phyloP scores from a whole-genome alignment of 2,888 invertebrate species.

The Leptinotarsa tumamoca region DNA sequence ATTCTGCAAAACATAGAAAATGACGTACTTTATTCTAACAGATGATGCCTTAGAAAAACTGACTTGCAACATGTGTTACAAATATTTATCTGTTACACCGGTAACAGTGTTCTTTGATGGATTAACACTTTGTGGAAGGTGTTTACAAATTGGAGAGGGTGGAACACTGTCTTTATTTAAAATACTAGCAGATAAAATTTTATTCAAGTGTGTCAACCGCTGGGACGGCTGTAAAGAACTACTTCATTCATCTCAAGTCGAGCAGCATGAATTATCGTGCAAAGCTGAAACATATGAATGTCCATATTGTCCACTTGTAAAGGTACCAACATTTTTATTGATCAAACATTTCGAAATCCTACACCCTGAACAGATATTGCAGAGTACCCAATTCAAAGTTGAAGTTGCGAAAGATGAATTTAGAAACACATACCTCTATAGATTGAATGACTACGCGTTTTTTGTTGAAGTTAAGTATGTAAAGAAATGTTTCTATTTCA shows the following conservation, averaged over 20 bases:
- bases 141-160: neutral
- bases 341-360: constrained; percentile 1
- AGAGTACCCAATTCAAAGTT: too few relatives aligned
- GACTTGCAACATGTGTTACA: constrained; percentile 3
- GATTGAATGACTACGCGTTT: too few relatives aligned
- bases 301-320: neutral
- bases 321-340: constrained; percentile 10
- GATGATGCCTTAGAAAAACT: neutral
- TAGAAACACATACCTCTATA: too few relatives aligned
- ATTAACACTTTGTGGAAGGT: neutral
- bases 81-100: neutral
- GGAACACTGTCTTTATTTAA: neutral
- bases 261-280: neutral
- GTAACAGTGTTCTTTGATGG: constrained; percentile 3
- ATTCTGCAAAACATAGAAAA: too few relatives aligned
- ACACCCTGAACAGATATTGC: too few relatives aligned
- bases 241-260: constrained; percentile 1
- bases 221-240: neutral
- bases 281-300: too few relatives aligned
- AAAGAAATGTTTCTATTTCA: too few relatives aligned
- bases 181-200: neutral
- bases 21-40: neutral
- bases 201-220: constrained; percentile 2
- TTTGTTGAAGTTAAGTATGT: too few relatives aligned
- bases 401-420: too few relatives aligned